Evolutionary conservation across 2,888 invertebrate species (phyloP).

Genomic region (Cantharis rustica): DNA sequence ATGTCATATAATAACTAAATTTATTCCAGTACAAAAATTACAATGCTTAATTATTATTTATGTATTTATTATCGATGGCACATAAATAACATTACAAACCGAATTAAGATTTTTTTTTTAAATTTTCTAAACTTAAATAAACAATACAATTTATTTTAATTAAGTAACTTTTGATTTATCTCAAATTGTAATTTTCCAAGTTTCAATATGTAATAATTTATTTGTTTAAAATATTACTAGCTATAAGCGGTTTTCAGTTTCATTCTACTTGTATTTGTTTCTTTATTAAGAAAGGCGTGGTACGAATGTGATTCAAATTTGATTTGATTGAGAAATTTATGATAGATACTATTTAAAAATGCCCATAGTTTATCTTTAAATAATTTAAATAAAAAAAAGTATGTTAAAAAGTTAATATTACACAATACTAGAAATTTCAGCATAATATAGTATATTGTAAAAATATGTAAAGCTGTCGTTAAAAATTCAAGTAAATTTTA

Average conservation of each 20-base stretch:
- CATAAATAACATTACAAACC: not conserved
- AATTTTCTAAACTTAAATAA: not conserved
- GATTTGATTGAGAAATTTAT: not conserved
- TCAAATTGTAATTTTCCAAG: not conserved
- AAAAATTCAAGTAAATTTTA: too few species aligned
- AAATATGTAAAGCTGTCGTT: too few species aligned
- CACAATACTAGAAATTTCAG: not conserved
- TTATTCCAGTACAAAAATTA: not conserved
- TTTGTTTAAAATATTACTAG: not conserved
- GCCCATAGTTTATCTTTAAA: not conserved
- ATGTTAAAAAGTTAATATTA: not conserved
- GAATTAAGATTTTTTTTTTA: not conserved
- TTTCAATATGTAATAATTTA: not conserved
- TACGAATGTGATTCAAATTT: not conserved
- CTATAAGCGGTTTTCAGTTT: not conserved
- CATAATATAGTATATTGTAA: too few species aligned
- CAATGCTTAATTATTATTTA: not conserved
- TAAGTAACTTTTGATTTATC: not conserved
- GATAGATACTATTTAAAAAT: not conserved
- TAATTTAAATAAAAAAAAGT: not conserved
- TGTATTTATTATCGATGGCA: not conserved
- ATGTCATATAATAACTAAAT: not conserved
- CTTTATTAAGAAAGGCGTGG: not conserved
- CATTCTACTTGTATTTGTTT: not conserved
- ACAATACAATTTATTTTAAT: not conserved